Base-by-base conservation (phyloP, 2,797 vertebrate genomes). In the Halcyon badia region DNA sequence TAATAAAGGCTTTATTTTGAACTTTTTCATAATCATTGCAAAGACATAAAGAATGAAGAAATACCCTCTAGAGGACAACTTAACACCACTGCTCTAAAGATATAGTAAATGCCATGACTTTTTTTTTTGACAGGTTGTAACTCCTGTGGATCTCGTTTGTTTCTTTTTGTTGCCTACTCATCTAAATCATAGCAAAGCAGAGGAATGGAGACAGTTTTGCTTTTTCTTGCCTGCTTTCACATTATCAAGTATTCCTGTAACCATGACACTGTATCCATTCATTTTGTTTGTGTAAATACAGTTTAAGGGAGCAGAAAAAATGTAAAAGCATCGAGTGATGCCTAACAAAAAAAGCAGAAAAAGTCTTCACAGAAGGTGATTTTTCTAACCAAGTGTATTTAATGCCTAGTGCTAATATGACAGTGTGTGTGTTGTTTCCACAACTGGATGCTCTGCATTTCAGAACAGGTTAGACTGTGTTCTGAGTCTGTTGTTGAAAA, bases 401-500 rank as follows among this genome's bases (percentile, higher is more conserved):
- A 2, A 70, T 58, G 65, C 37, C 44, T 77, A 26, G 8, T 35
- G 19, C 30, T 83, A 57, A 25, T 66, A 42, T 0, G 1, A 16
- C 21, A 42, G 80, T 73, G 31, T 11, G 9, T 48, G 4, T 66
- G 30, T 83, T 69, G 37, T 90, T 95, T 79, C 75, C 14, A 1
- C 62, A 89, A 70, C 48, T 73, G 76, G 79, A n/a, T 65, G 31
- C 11, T 35, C 25, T 33, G 4, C 88, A 64, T 89, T 96, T 76
- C 49, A 66, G 25, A 82, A 66, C 56, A 91, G 54, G 30, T 69
- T 96, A 95, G 78, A 72, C 57, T 60, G 65, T 75, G 65, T 94
- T 95, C 87, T 90, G 87, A 92, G 73, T 33, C 83, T 46, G 37
- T 85, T 95, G 58, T 82, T 83, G 84, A 88, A 77, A 89, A 88